These are phyloP conservation scores for Corapipo altera DNA, from an alignment of 2,113 vertebrate species.

Conservation along the genomic window DNA sequence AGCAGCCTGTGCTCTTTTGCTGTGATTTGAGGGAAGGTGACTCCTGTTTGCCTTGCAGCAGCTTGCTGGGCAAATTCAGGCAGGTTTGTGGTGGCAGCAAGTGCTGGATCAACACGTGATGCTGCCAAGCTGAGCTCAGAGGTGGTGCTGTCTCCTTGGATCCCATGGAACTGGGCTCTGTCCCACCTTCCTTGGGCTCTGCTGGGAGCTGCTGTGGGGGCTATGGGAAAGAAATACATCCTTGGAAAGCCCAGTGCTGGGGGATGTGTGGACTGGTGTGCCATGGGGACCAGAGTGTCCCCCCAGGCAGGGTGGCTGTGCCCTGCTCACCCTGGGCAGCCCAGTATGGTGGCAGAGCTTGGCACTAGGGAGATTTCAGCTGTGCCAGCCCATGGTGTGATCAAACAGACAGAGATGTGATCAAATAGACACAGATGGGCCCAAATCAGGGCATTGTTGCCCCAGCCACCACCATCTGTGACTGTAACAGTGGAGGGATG, in stretches of 20 bases:
- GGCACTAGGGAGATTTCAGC: neutral
- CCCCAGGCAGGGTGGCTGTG: accelerated
- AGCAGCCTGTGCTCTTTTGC: neutral
- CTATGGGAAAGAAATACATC: neutral
- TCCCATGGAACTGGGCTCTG: neutral
- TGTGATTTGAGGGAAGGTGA: neutral
- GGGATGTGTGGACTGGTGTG: neutral
- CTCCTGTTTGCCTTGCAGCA: neutral
- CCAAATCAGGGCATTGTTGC: neutral
- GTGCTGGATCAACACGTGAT: accelerated
- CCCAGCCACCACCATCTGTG: neutral
- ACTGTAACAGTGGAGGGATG: accelerated
- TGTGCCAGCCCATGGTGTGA: neutral
- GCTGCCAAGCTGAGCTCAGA: neutral
- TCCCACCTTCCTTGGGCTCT: neutral
- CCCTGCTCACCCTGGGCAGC: neutral
- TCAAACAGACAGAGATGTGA: neutral
- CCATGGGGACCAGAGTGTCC: too few species aligned
- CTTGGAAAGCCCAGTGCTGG: neutral
- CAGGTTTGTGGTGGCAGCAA: neutral
- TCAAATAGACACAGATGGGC: neutral
- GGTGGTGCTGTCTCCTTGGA: accelerated
- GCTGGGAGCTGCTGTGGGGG: neutral
- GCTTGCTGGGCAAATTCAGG: neutral
- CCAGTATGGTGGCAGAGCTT: neutral